Percentiles rank a stretch among this genome's conserved stretches.
Conservation (phyloP, 2,797 vertebrate species). For the Melopsittacus undulatus region DNA sequence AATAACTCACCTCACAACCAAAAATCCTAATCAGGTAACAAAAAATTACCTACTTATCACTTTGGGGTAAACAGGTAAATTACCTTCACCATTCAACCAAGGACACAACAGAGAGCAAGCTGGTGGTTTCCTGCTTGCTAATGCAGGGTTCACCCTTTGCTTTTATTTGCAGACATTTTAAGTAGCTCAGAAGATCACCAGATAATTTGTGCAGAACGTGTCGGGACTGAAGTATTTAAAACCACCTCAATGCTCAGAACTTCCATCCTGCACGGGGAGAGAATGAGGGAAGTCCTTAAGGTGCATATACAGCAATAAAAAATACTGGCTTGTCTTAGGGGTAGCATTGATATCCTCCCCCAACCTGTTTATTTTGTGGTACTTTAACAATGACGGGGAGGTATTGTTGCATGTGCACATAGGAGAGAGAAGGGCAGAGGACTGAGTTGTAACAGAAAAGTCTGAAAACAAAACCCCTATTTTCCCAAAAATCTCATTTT, state of each 20-base stretch:
- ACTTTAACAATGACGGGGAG: not conserved
- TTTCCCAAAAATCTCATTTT: not conserved
- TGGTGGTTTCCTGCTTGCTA: slow-evolving; percentile 33
- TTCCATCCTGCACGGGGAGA: not conserved
- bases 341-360: not conserved
- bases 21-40: not conserved
- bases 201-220: slow-evolving; percentile 2
- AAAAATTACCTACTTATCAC: not conserved
- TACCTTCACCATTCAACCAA: not conserved
- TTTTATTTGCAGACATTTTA: slow-evolving; percentile 22
- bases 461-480: not conserved
- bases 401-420: not conserved
- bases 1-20: not conserved
- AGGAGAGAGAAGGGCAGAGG: not conserved
- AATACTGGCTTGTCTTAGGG: not conserved
- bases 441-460: not conserved
- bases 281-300: not conserved
- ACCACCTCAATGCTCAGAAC: not conserved
- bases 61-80: not conserved
- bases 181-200: not conserved
- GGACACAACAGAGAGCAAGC: slow-evolving; percentile 2
- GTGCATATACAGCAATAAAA: not conserved
- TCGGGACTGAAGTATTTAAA: not conserved
- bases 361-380: not conserved
- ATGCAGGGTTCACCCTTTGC: not conserved